Percentiles rank a stretch among this genome's conserved stretches.
Conservation (phyloP, 2,797 vertebrate species). For the Hyperoplus immaculatus region DNA sequence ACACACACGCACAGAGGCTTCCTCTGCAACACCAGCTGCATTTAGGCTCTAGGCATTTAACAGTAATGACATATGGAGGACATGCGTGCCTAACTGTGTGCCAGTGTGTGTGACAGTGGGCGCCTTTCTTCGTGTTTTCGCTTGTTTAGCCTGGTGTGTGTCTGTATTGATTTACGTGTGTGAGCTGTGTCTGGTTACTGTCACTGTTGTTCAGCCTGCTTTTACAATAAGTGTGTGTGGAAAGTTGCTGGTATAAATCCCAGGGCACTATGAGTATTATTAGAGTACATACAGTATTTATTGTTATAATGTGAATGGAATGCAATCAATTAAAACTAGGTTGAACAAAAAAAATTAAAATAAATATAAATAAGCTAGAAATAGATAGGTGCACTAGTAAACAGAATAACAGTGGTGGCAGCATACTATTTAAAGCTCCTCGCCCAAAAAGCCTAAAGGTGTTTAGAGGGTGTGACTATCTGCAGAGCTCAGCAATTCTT, state of each 20-base stretch:
- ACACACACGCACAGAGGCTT: slow-evolving; percentile 33
- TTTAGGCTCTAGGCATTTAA: slow-evolving; percentile 62
- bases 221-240: background rate
- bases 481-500: slow-evolving; percentile 13
- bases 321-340: background rate
- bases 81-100: slow-evolving; percentile 42
- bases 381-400: background rate
- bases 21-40: slow-evolving; percentile 65
- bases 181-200: background rate
- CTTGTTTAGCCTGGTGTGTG: slow-evolving; percentile 13
- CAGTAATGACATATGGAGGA: slow-evolving; percentile 67
- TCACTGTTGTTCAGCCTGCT: background rate
- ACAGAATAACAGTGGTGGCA: background rate
- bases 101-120: slow-evolving; percentile 9
- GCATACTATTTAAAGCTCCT: background rate
- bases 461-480: background rate
- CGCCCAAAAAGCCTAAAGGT: background rate
- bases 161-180: slow-evolving; percentile 8
- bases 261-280: background rate
- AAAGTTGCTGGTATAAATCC: slow-evolving; percentile 14
- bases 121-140: slow-evolving; percentile 34
- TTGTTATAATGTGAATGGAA: background rate
- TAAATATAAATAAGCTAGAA: background rate
- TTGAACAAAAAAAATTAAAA: background rate
- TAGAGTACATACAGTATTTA: background rate